These are phyloP conservation scores for Protosalanx chinensis DNA, from an alignment of 2,797 vertebrate species.

Conservation along the genomic window DNA sequence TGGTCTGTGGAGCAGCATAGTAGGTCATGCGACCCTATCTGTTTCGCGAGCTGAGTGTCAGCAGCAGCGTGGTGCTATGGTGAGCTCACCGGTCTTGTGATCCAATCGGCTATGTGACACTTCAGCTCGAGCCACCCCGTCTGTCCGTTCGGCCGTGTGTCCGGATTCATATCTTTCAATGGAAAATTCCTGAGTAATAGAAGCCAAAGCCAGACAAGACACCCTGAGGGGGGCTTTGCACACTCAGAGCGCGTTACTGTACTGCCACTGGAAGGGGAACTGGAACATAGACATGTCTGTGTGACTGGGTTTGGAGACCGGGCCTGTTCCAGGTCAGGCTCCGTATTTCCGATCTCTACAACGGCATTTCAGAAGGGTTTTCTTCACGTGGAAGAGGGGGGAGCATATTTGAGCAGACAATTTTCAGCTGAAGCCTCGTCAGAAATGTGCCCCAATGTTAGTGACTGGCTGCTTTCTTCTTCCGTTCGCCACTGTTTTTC, in stretches of 20 bases:
- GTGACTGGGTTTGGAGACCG: neutral
- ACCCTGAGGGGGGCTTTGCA: constrained; percentile 10
- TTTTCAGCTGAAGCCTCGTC: no score
- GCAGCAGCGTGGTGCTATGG: constrained; percentile 34
- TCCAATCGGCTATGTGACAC: constrained; percentile 46
- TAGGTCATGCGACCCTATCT: neutral
- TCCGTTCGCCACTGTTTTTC: neutral
- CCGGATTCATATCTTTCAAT: constrained; percentile 30
- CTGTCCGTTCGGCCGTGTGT: constrained; percentile 8
- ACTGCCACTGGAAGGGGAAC: constrained; percentile 11
- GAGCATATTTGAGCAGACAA: no score
- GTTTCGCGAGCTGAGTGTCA: constrained; percentile 22
- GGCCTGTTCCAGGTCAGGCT: neutral
- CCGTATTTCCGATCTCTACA: neutral
- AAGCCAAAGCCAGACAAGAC: constrained; percentile 28
- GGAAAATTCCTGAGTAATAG: constrained; percentile 46
- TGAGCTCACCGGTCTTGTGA: constrained; percentile 58
- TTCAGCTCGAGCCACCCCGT: constrained; percentile 31
- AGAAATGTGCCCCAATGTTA: no score
- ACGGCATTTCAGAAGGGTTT: neutral
- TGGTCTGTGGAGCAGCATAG: neutral
- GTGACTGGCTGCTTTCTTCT: neutral
- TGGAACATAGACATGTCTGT: neutral
- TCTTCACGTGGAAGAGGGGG: no score
- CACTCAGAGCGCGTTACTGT: constrained; percentile 34